These are phyloP conservation scores for Hemibagrus guttatus DNA, from an alignment of 2,797 vertebrate genomes.

Conservation along the genomic window DNA sequence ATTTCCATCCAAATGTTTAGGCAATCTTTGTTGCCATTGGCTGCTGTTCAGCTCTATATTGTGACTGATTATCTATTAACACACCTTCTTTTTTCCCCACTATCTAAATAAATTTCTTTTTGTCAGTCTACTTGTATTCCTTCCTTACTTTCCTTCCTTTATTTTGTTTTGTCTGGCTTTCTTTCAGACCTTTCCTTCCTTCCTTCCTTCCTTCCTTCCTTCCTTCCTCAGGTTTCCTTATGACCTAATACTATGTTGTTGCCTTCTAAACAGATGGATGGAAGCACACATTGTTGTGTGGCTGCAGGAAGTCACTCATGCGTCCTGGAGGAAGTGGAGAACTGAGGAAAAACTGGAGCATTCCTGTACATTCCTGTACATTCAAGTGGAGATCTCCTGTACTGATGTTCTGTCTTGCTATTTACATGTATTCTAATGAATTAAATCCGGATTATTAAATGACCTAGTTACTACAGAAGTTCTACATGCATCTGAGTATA, in stretches of 20 bases:
- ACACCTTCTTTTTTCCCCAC: not conserved
- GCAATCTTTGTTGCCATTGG: not conserved
- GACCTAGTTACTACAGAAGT: conserved; percentile 14
- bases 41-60: not conserved
- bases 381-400: conserved; percentile 1
- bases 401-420: not conserved
- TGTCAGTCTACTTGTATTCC: not conserved
- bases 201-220: not conserved
- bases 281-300: conserved; percentile 23
- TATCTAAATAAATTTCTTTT: not conserved
- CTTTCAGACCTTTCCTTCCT: not conserved
- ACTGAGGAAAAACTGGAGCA: not conserved
- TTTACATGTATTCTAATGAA: not conserved
- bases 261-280: conserved; percentile 33
- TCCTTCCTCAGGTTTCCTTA: not conserved
- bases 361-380: conserved; percentile 15
- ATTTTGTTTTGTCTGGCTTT: not conserved
- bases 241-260: not conserved
- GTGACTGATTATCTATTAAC: not conserved
- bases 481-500: conserved; percentile 28
- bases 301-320: conserved; percentile 49
- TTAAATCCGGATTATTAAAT: not conserved
- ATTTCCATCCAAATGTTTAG: conserved; percentile 30
- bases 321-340: conserved; percentile 40
- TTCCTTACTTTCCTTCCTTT: not conserved